Conservation (phyloP, 2,888 invertebrate species). For the Melanchra persicariae region DNA sequence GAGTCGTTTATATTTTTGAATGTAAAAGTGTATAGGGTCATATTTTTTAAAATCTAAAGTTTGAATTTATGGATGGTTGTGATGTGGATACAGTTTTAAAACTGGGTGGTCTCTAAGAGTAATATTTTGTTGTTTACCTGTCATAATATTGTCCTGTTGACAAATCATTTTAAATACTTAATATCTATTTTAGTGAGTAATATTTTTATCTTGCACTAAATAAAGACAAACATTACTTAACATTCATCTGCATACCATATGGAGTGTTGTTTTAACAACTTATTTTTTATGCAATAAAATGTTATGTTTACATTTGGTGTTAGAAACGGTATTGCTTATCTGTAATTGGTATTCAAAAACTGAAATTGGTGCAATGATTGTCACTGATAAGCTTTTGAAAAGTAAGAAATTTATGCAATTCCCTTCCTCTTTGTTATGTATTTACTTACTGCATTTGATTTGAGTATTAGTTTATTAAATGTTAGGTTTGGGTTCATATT, state of each 20-base stretch:
- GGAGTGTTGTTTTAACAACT: slow-evolving; percentile 49
- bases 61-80: slow-evolving; percentile 87
- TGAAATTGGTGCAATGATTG: slow-evolving; percentile 14
- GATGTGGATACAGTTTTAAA: slow-evolving; percentile 77
- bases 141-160: slow-evolving; percentile 51
- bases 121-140: slow-evolving; percentile 44
- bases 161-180: slow-evolving; percentile 41
- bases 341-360: slow-evolving; percentile 2
- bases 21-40: slow-evolving; percentile 70
- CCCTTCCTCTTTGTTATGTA: slow-evolving; percentile 42
- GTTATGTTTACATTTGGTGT: slow-evolving; percentile 24
- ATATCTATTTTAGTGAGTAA: slow-evolving; percentile 17
- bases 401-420: slow-evolving; percentile 18
- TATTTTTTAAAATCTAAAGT: slow-evolving; percentile 79
- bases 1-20: slow-evolving; percentile 75
- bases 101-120: slow-evolving; percentile 54
- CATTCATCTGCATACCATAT: slow-evolving; percentile 37
- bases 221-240: slow-evolving; percentile 33
- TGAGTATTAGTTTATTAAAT: slow-evolving; percentile 43
- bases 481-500: slow-evolving; percentile 55
- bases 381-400: slow-evolving; percentile 3
- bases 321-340: slow-evolving; percentile 1
- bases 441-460: slow-evolving; percentile 66
- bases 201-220: slow-evolving; percentile 23
- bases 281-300: slow-evolving; percentile 50